phyloP scores from a whole-genome alignment of 2,888 invertebrate species.

The Leucoma salicis region DNA sequence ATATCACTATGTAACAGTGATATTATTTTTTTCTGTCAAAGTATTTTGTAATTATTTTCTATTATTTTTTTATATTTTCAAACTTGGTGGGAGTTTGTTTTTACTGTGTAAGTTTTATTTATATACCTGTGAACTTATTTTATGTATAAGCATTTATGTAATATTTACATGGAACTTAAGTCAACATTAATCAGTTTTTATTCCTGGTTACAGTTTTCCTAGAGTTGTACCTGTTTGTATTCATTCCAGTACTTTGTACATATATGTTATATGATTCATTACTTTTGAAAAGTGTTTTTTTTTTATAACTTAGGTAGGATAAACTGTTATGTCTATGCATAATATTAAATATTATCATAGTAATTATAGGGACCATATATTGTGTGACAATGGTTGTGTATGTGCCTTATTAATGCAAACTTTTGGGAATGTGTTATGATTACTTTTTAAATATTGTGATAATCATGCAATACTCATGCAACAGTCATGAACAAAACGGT shows the following conservation, averaged over 20 bases:
- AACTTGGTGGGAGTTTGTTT: no score
- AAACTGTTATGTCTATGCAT: neutral
- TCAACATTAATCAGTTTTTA: no score
- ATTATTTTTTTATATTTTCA: no score
- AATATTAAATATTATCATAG: neutral
- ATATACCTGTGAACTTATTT: no score
- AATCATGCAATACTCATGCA: constrained; percentile 31
- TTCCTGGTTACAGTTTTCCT: neutral
- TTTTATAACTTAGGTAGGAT: no score
- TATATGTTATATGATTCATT: neutral
- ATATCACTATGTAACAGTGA: no score
- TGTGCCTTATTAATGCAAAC: constrained; percentile 32
- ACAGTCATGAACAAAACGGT: constrained; percentile 13
- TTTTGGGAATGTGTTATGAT: neutral
- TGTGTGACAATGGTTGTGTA: constrained; percentile 33
- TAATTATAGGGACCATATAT: constrained; percentile 21
- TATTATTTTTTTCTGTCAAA: no score
- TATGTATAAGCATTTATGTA: no score
- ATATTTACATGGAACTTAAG: no score
- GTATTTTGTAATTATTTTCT: no score
- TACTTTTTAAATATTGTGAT: constrained; percentile 37
- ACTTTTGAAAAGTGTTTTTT: no score
- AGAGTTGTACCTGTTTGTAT: neutral
- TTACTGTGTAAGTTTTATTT: no score
- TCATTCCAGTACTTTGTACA: constrained; percentile 2